Conservation (phyloP, 1,140 invertebrate species). For the Drosophila biarmipes region DNA sequence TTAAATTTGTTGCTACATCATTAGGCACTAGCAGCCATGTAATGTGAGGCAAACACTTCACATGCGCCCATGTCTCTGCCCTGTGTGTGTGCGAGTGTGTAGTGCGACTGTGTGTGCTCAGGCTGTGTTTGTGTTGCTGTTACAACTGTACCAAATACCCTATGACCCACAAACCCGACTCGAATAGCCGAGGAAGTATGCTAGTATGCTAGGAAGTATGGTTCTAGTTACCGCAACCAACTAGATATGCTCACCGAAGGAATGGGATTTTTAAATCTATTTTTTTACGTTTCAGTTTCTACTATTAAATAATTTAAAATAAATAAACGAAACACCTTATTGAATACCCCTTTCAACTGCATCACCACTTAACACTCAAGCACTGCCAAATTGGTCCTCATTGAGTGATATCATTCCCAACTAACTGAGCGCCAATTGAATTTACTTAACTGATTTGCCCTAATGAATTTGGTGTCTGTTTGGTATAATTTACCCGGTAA, state of each 20-base stretch:
- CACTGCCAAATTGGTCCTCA: conserved; percentile 7
- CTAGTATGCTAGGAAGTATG: neutral
- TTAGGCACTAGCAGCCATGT: conserved; percentile 80
- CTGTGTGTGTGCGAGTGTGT: conserved; percentile 5
- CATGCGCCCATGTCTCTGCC: conserved; percentile 20
- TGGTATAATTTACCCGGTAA: neutral
- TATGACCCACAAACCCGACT: conserved; percentile 17
- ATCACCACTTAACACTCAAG: neutral
- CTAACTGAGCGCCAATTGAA: neutral
- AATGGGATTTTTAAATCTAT: no score
- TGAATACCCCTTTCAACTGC: no score
- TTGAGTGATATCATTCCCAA: neutral
- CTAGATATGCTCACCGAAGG: no score
- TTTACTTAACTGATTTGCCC: neutral
- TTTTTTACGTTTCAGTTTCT: no score
- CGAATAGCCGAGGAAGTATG: neutral
- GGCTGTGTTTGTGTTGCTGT: conserved; percentile 12
- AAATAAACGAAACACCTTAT: no score
- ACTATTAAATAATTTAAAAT: no score
- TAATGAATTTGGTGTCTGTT: conserved; percentile 13
- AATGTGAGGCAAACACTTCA: conserved; percentile 74
- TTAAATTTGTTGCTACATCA: conserved; percentile 84
- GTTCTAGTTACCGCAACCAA: no score
- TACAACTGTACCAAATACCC: conserved; percentile 33
- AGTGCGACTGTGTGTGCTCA: conserved; percentile 2